These are phyloP conservation scores for Cichlasoma orientale DNA, from an alignment of 2,797 vertebrate genomes.

Conservation along the genomic window DNA sequence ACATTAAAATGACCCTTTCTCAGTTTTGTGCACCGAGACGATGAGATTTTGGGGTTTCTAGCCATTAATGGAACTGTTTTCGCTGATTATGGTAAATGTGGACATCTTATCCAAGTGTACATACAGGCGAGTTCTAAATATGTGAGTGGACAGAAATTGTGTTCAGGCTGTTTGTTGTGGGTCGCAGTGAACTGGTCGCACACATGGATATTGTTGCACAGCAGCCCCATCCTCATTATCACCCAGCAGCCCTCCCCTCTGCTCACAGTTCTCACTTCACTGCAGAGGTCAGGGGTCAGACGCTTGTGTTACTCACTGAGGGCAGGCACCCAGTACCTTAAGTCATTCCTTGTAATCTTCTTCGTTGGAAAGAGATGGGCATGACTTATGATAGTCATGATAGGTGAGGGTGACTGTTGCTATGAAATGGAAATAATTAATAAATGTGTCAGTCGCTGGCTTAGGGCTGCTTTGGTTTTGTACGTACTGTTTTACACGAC, in stretches of 20 bases:
- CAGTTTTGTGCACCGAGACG: background rate
- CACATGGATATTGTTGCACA: constrained; percentile 30
- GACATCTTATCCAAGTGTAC: background rate
- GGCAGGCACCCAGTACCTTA: constrained; percentile 19
- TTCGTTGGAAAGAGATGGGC: background rate
- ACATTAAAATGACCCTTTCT: background rate
- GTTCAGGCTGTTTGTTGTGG: background rate
- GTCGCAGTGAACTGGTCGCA: background rate
- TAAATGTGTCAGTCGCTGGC: background rate
- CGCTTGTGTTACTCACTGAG: constrained; percentile 22
- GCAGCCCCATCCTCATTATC: constrained; percentile 58
- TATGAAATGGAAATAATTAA: background rate
- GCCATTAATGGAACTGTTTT: background rate
- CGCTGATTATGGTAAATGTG: background rate
- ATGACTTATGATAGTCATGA: background rate
- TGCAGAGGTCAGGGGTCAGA: constrained; percentile 48
- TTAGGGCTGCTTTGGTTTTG: constrained; percentile 8
- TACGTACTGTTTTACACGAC: constrained; percentile 1
- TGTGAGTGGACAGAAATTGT: background rate
- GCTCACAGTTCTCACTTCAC: constrained; percentile 55
- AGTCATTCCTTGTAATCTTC: constrained; percentile 1
- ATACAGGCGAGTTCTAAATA: background rate
- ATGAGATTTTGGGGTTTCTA: background rate
- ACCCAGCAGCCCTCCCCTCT: constrained; percentile 34
- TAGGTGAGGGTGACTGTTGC: background rate